Base-by-base conservation (phyloP, 2,797 vertebrate genomes). In the Sebastes vulpes region DNA sequence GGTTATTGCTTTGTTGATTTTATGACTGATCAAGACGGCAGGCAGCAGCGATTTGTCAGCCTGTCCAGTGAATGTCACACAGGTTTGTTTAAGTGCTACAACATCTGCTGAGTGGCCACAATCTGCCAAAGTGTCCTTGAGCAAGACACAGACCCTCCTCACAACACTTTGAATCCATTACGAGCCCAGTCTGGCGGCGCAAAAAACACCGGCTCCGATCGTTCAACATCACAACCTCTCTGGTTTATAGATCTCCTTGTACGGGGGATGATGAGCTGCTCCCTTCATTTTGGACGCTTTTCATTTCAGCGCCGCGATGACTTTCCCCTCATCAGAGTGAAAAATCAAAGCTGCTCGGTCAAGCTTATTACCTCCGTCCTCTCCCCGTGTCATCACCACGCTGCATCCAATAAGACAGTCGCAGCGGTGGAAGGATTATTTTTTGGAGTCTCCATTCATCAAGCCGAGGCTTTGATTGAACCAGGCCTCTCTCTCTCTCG, bases 271-370 rank as follows among this genome's bases (percentile, higher is more conserved):
- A 84, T 70, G 79, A 78, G 77, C 50, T 9, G 26, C 72, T 83
- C 58, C 29, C 67, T 64, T 87, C 64, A 68, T 77, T 77, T 81
- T 69, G 60, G 72, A 77, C 6, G 3, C 26, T 50, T 88, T 82
- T 78, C 63, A 68, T 80, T 86, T 75, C 60, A 77, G 69, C 16
- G 21, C 65, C 3, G 29, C 4, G 6, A 56, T 42, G 83, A 81
- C 75, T 50, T 50, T 50, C 46, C 46, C 46, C 46, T 50, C 46
- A 50, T 50, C 46, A 50, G 0, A 50, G 46, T 9, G 18, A 50
- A 50, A 50, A n/a, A 50, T 50, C 46, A 50, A 50, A 50, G 18
- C 18, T n/a, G 46, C 46, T 14, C 18, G 18, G 18, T 50, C 18
- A 50, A 46, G 42, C 42, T 18, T 7, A 46, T 46, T 46, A 46